Conservation (phyloP, 2,888 invertebrate genomes). For the Tipula unca region DNA sequence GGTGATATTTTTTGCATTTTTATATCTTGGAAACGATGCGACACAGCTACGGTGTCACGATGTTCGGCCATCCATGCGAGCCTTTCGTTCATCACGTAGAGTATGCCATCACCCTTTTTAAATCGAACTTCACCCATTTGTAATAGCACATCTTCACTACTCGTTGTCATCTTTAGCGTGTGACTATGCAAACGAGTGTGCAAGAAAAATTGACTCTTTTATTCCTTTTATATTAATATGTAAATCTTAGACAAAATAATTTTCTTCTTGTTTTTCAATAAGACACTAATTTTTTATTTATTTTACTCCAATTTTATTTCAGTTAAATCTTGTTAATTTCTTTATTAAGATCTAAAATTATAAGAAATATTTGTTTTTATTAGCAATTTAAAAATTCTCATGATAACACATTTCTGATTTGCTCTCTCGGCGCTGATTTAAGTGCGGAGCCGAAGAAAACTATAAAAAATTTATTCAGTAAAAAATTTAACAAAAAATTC, state of each 20-base stretch:
- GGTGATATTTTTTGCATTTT: conserved; percentile 97
- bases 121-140: conserved; percentile 87
- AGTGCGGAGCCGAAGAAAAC: not conserved
- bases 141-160: conserved; percentile 89
- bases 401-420: not conserved
- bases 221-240: conserved; percentile 24
- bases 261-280: not conserved
- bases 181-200: conserved; percentile 22
- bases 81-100: conserved; percentile 90
- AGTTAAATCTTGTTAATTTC: conserved; percentile 14
- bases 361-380: not conserved
- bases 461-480: not conserved
- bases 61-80: conserved; percentile 95
- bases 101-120: conserved; percentile 92
- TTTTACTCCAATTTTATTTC: not conserved
- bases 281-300: conserved; percentile 10
- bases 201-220: not conserved
- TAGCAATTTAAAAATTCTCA: not conserved
- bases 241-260: conserved; percentile 21
- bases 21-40: conserved; percentile 90
- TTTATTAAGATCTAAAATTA: conserved; percentile 15
- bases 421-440: not conserved
- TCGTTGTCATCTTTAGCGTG: conserved; percentile 60
- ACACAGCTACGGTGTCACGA: conserved; percentile 83
- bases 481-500: not conserved